These are phyloP conservation scores for Emmelina monodactyla DNA, from an alignment of 2,888 invertebrate species.

Conservation along the genomic window DNA sequence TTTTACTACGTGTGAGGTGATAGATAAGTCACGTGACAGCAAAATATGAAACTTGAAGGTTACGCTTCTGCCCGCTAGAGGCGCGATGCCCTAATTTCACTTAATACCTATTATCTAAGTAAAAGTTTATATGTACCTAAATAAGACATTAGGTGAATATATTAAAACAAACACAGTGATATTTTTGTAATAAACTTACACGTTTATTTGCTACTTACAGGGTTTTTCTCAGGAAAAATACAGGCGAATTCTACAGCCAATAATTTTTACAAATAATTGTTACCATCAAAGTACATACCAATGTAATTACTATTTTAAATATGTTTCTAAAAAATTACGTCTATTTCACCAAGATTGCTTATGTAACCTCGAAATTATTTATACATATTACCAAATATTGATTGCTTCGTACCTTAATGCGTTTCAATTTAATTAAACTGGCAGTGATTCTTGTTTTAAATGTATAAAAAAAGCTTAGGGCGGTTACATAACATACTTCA, in stretches of 20 bases:
- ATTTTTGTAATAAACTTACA: slow-evolving; percentile 49
- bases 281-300: too few species aligned
- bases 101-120: too few species aligned
- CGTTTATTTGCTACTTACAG: slow-evolving; percentile 57
- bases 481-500: neutral
- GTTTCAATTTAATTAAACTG: too few species aligned
- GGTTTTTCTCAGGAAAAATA: slow-evolving; percentile 34
- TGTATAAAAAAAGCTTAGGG: neutral
- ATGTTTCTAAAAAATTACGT: slow-evolving; percentile 33
- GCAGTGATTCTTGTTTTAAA: too few species aligned
- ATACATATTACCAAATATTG: too few species aligned
- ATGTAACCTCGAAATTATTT: slow-evolving; percentile 29
- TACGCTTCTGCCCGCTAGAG: too few species aligned
- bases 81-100: too few species aligned
- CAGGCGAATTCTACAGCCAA: slow-evolving; percentile 41
- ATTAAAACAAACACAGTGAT: slow-evolving; percentile 23
- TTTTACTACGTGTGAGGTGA: too few species aligned
- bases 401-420: too few species aligned
- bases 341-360: slow-evolving; percentile 18
- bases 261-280: slow-evolving; percentile 24
- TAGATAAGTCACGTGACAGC: too few species aligned
- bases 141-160: slow-evolving; percentile 3
- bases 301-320: slow-evolving; percentile 16
- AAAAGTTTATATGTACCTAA: too few species aligned
- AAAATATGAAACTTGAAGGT: too few species aligned